Evolutionary conservation across 2,113 vertebrate genomes (phyloP).

Genomic region (Podilymbus podiceps): DNA sequence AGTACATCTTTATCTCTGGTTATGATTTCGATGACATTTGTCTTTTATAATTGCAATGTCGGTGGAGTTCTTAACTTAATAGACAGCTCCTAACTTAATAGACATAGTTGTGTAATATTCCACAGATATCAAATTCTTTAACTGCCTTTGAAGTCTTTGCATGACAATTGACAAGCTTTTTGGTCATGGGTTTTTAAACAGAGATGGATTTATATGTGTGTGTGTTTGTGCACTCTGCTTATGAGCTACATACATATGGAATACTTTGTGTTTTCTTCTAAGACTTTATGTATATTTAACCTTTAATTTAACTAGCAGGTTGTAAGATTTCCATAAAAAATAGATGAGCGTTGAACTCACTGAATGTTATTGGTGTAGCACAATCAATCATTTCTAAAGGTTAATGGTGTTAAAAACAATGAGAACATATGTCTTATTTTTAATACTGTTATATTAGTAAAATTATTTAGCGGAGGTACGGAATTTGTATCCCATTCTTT

Average conservation of each 20-base stretch:
- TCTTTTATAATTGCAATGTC: constrained; percentile 16
- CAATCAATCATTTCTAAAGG: constrained; percentile 79
- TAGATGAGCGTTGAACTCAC: constrained; percentile 79
- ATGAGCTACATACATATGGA: constrained; percentile 51
- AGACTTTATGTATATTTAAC: constrained; percentile 83
- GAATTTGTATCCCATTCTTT: constrained; percentile 31
- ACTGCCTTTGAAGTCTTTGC: neutral
- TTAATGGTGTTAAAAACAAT: constrained; percentile 78
- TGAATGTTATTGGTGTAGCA: constrained; percentile 73
- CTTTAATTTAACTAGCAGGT: constrained; percentile 81
- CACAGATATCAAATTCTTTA: neutral
- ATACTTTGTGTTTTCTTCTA: constrained; percentile 72
- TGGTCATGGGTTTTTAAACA: constrained; percentile 26
- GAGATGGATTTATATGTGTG: constrained; percentile 1
- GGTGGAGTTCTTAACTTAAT: neutral
- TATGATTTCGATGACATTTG: constrained; percentile 42
- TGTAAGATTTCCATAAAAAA: constrained; percentile 80
- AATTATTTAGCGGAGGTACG: constrained; percentile 62
- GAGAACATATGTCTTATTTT: constrained; percentile 79
- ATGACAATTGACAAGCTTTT: neutral
- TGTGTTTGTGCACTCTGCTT: constrained; percentile 7
- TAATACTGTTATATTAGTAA: constrained; percentile 71
- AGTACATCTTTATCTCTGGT: constrained; percentile 24
- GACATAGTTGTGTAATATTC: neutral
- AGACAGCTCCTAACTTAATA: neutral